Evolutionary conservation across 2,113 vertebrate genomes (phyloP).

Genomic region (Zootoca vivipara): DNA sequence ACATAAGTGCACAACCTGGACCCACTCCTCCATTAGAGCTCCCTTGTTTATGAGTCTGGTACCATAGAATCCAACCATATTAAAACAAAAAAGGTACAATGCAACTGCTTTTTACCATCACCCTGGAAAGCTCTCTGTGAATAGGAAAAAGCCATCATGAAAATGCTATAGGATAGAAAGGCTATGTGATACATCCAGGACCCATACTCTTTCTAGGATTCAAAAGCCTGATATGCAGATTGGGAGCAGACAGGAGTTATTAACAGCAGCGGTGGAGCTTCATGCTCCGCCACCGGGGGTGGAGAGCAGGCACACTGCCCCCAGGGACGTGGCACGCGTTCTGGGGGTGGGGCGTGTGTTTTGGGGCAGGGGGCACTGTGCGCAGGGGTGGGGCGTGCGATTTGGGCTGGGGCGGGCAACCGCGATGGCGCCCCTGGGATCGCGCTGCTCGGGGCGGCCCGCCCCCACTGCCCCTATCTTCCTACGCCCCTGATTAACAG

Average conservation of each 20-base stretch:
- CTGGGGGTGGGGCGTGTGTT: too few species aligned
- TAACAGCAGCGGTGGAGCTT: too few species aligned
- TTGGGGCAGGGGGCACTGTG: too few species aligned
- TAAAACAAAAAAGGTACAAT: neutral
- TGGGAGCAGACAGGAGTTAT: neutral
- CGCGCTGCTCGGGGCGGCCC: too few species aligned
- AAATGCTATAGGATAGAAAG: neutral
- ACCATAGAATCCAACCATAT: neutral
- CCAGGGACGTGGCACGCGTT: too few species aligned
- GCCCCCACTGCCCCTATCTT: too few species aligned
- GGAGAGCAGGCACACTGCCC: too few species aligned
- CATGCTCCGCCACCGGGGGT: too few species aligned
- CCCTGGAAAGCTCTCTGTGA: neutral
- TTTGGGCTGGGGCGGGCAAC: too few species aligned
- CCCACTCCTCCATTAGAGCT: neutral
- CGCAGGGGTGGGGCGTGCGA: too few species aligned
- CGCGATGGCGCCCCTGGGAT: too few species aligned
- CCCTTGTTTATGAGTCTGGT: neutral
- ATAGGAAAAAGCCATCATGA: neutral
- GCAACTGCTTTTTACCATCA: neutral
- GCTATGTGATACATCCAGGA: neutral
- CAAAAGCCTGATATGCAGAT: neutral
- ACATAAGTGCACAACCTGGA: neutral
- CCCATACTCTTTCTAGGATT: neutral
- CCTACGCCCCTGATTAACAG: too few species aligned